Percentiles rank a stretch among this genome's conserved stretches.
These are phyloP conservation scores for Strigamia crassipes DNA, from an alignment of 2,888 invertebrate genomes.

Conservation along the genomic window DNA sequence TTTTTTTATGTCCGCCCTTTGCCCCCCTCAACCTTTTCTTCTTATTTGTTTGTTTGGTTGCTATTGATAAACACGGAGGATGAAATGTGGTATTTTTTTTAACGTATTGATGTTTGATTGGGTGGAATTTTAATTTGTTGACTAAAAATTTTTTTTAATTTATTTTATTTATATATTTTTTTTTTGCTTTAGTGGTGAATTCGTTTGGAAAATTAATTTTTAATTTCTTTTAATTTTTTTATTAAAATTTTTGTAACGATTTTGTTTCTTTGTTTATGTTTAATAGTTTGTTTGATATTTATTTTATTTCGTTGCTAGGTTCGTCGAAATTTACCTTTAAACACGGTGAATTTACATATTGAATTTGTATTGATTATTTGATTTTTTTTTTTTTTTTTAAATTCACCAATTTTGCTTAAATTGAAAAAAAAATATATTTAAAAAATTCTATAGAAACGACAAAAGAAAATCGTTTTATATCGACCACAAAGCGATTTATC, in stretches of 20 bases:
- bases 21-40: background rate
- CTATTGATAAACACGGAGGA: background rate
- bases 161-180: background rate
- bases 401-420: background rate
- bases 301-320: constrained; percentile 2
- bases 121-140: background rate
- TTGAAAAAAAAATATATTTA: too few relatives aligned
- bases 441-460: too few relatives aligned
- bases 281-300: background rate
- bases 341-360: background rate
- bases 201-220: background rate
- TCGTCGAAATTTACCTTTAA: background rate
- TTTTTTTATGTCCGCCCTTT: background rate
- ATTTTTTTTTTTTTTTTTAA: background rate
- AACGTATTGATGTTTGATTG: background rate
- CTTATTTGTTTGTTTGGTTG: background rate
- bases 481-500: too few relatives aligned
- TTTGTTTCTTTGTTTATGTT: background rate
- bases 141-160: background rate
- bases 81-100: too few relatives aligned
- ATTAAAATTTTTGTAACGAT: too few relatives aligned
- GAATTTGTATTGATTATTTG: background rate
- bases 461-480: too few relatives aligned
- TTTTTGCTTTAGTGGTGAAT: background rate
- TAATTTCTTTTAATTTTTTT: background rate